Base-by-base conservation (phyloP, 2,113 vertebrate genomes). In the Muscicapa adusta region DNA sequence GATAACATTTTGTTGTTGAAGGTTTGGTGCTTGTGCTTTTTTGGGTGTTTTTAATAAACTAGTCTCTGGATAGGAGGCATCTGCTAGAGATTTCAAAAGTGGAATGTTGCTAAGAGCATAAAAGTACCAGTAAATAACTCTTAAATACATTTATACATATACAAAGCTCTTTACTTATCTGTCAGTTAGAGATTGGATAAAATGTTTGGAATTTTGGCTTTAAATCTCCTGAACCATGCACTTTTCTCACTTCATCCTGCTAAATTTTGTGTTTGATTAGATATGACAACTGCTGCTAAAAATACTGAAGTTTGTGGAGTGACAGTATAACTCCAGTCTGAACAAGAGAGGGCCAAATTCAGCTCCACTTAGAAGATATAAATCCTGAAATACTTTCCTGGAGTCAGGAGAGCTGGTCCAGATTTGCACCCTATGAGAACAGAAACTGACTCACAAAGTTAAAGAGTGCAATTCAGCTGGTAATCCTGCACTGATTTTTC, bases 221-320 rank as follows among this genome's bases (percentile, higher is more conserved):
- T 87, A 68, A 89, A 82, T 82, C 36, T 40, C 54, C 91, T 95
- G 83, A 97, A 96, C 78, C 70, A 66, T 93, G 77, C 84, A 88
- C 74, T 93, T 96, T 96, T 95, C 95, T 95, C 95, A 94, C 75
- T 93, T 93, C 88, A 96, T 96, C 81, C 88, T 91, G 85, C 51
- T 85, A 85, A 88, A 86, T 84, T 91, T 96, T 87, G 67, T 78
- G 54, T 96, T 96, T 92, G 90, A 97, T 97, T 97, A 89, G 78
- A 96, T 91, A 50, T 96, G 97, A 97, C 97, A 97, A 96, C 85
- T 91, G 81, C 86, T 95, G 88, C 93, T 96, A 97, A 96, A 94
- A 96, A 96, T 95, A 95, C 66, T 80, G 74, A 66, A 73, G 73
- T 89, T 91, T 76, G 70, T 87, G 45, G 40, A 90, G 53, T 74